Conservation (phyloP, 1,140 invertebrate species). For the Planococcus citri region DNA sequence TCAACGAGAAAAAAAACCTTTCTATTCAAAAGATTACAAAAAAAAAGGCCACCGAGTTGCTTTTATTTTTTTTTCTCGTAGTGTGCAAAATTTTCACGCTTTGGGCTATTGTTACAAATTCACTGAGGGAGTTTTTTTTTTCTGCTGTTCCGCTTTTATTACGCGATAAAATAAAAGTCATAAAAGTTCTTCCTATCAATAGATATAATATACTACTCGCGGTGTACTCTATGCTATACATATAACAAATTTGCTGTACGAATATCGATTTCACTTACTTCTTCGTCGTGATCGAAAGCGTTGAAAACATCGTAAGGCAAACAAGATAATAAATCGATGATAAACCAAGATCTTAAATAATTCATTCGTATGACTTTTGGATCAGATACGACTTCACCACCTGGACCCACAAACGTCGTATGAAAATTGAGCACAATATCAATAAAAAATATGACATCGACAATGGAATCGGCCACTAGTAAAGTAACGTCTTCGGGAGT, state of each 20-base stretch:
- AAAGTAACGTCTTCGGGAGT: constrained; percentile 96
- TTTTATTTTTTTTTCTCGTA: neutral
- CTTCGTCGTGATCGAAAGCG: constrained; percentile 98
- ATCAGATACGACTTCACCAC: constrained; percentile 95
- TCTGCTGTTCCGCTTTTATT: neutral
- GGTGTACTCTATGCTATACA: neutral
- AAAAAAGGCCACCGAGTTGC: neutral
- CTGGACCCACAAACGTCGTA: constrained; percentile 97
- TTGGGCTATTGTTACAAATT: neutral
- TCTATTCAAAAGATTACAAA: neutral
- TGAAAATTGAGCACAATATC: constrained; percentile 99
- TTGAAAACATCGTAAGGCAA: constrained; percentile 99
- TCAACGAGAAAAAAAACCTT: neutral
- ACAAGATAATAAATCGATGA: constrained; percentile 97
- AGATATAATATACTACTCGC: too few species aligned
- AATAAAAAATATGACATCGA: constrained; percentile 99
- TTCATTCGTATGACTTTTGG: constrained; percentile 96
- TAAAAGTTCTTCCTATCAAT: too few species aligned
- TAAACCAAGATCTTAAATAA: constrained; percentile 99
- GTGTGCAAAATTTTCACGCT: neutral
- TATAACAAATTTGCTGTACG: neutral
- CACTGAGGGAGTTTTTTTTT: neutral
- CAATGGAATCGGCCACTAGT: constrained; percentile 93
- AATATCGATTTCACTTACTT: constrained; percentile 50
- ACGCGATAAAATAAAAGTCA: neutral